A percentile compares a stretch with the other conserved stretches of the same genome.
These are phyloP conservation scores for Latrodectus geometricus DNA, from an alignment of 1,140 invertebrate species.

Conservation along the genomic window DNA sequence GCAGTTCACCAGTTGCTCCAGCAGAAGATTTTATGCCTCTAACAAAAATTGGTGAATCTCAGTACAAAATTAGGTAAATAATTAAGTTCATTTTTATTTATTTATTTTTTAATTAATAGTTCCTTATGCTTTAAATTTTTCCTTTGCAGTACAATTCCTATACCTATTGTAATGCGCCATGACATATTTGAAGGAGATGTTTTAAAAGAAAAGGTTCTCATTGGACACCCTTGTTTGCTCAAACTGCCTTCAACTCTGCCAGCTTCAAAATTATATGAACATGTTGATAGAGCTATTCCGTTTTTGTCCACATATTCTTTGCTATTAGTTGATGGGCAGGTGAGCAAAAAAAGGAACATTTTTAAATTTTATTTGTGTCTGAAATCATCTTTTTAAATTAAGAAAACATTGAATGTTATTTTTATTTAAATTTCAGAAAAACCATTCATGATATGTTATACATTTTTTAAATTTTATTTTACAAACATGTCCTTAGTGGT, in stretches of 20 bases:
- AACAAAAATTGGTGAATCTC: conserved; percentile 67
- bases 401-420: too few species aligned
- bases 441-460: too few species aligned
- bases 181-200: conserved; percentile 72
- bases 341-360: conserved; percentile 56
- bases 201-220: conserved; percentile 71
- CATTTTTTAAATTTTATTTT: too few species aligned
- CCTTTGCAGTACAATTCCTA: conserved; percentile 44
- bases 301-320: conserved; percentile 70
- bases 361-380: conserved; percentile 19
- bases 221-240: conserved; percentile 75
- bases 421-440: too few species aligned
- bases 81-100: background rate
- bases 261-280: conserved; percentile 72
- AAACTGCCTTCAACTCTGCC: conserved; percentile 74
- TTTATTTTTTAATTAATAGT: background rate
- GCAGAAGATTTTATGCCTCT: conserved; percentile 71
- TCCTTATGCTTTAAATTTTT: background rate
- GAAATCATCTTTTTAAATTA: background rate
- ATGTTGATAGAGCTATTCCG: conserved; percentile 72
- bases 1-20: conserved; percentile 70
- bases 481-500: too few species aligned
- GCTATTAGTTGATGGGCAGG: conserved; percentile 68
- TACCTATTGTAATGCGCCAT: conserved; percentile 40
- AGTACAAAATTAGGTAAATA: conserved; percentile 68